Percentiles rank a stretch among this genome's conserved stretches.
Conservation (phyloP, 2,797 vertebrate genomes). For the Semotilus atromaculatus region DNA sequence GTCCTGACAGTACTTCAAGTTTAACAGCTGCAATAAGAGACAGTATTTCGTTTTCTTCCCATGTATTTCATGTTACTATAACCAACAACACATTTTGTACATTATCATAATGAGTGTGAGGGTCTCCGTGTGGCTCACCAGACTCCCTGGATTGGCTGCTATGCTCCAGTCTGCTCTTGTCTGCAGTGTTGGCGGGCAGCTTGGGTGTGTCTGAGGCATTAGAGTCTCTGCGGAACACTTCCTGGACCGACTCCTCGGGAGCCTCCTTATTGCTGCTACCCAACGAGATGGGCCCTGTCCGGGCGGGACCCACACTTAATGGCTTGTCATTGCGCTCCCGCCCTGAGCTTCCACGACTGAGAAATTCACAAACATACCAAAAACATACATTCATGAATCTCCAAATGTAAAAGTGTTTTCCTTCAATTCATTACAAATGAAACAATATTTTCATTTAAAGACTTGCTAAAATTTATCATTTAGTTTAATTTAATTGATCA, state of each 20-base stretch:
- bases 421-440: background rate
- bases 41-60: background rate
- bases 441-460: background rate
- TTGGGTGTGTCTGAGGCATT: constrained; percentile 73
- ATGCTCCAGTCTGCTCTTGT: constrained; percentile 79
- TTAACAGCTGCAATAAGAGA: constrained; percentile 76
- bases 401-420: background rate
- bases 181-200: constrained; percentile 79
- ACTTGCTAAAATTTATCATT: background rate
- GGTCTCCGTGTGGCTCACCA: constrained; percentile 73
- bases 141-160: constrained; percentile 81
- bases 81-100: background rate
- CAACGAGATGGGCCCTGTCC: constrained; percentile 80
- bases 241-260: constrained; percentile 83
- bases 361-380: constrained; percentile 1
- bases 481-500: background rate
- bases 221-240: constrained; percentile 81
- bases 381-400: background rate
- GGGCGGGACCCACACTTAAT: constrained; percentile 70
- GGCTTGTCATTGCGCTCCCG: constrained; percentile 92
- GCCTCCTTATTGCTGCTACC: constrained; percentile 86
- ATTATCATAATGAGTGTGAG: background rate
- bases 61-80: background rate
- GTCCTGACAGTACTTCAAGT: constrained; percentile 78
- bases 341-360: constrained; percentile 81